Conservation (phyloP, 2,888 invertebrate species). For the Netelia inedita region DNA sequence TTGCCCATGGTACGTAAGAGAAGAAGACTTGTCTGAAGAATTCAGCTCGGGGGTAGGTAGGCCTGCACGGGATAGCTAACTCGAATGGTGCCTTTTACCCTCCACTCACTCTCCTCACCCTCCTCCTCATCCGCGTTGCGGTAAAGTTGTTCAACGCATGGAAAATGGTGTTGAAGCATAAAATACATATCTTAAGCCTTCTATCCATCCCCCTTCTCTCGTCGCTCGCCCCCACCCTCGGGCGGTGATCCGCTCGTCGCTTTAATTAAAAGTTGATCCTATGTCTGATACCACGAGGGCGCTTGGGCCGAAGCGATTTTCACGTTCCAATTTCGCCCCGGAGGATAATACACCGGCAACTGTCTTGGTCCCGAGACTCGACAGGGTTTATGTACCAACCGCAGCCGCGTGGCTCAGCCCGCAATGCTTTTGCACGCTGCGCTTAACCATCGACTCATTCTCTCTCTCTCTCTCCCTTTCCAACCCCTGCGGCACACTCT, state of each 20-base stretch:
- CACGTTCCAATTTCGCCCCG: constrained; percentile 75
- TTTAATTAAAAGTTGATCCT: constrained; percentile 84
- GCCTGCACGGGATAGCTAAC: constrained; percentile 50
- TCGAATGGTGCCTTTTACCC: constrained; percentile 15
- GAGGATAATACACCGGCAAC: constrained; percentile 75
- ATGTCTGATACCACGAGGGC: constrained; percentile 74
- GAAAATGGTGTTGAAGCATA: constrained; percentile 78
- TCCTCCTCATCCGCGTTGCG: background rate
- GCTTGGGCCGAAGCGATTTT: constrained; percentile 74
- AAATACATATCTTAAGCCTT: constrained; percentile 82
- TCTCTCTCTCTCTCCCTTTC: constrained; percentile 43
- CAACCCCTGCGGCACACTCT: constrained; percentile 30
- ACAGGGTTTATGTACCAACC: constrained; percentile 22
- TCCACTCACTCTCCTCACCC: background rate
- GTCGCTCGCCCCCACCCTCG: constrained; percentile 4
- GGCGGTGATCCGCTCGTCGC: constrained; percentile 74
- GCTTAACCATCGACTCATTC: constrained; percentile 1
- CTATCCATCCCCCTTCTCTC: background rate
- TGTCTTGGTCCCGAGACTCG: constrained; percentile 46
- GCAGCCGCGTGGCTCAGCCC: constrained; percentile 5
- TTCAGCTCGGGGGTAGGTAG: constrained; percentile 47
- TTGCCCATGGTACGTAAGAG: background rate
- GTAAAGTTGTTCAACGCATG: constrained; percentile 45
- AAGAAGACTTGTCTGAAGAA: constrained; percentile 21
- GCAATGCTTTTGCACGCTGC: constrained; percentile 7